These are phyloP conservation scores for Uria lomvia DNA, from an alignment of 2,113 vertebrate species.

Conservation along the genomic window DNA sequence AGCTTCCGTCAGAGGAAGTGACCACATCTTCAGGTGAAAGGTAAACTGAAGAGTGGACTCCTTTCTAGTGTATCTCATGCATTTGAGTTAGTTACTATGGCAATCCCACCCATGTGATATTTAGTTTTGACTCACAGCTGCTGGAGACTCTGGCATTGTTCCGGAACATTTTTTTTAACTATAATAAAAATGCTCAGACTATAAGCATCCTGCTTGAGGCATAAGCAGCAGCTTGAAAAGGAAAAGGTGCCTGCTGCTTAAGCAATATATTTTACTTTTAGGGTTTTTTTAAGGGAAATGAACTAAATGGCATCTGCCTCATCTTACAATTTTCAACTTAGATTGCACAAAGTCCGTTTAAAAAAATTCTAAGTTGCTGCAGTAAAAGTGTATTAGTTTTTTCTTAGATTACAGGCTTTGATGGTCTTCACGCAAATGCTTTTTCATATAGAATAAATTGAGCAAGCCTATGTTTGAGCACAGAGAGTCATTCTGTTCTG, in stretches of 20 bases:
- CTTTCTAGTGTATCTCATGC: neutral
- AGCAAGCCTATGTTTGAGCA: neutral
- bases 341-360: slow-evolving; percentile 17
- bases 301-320: slow-evolving; percentile 57
- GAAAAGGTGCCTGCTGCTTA: slow-evolving; percentile 49
- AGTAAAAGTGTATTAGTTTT: neutral
- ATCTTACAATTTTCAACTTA: slow-evolving; percentile 49
- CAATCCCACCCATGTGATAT: slow-evolving; percentile 46
- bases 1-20: neutral
- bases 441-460: neutral
- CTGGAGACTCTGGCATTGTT: slow-evolving; percentile 51
- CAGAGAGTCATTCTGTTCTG: neutral
- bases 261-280: slow-evolving; percentile 58
- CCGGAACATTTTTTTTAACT: neutral
- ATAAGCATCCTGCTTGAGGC: slow-evolving; percentile 45
- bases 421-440: neutral
- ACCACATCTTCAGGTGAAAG: neutral
- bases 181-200: slow-evolving; percentile 61
- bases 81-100: slow-evolving; percentile 41
- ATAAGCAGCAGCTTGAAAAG: slow-evolving; percentile 39
- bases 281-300: slow-evolving; percentile 31
- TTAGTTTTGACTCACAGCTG: slow-evolving; percentile 63
- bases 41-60: neutral
- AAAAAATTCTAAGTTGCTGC: slow-evolving; percentile 20
- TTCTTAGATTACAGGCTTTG: slow-evolving; percentile 19